phyloP scores from a whole-genome alignment of 2,797 vertebrate genomes.

The Pampus argenteus region DNA sequence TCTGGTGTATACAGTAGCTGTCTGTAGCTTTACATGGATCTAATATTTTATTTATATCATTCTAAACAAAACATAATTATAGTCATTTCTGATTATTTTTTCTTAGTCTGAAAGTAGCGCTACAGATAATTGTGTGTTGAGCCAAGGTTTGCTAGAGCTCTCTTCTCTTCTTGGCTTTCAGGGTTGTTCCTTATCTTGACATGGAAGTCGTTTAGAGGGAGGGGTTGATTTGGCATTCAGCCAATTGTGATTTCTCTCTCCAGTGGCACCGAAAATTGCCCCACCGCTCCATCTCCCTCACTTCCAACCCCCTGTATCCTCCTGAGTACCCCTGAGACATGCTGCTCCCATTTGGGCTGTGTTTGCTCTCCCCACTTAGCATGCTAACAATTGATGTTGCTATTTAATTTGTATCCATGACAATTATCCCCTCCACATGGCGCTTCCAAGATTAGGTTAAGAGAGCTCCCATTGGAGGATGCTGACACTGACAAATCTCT shows the following conservation, averaged over 20 bases:
- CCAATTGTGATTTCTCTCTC: constrained; percentile 81
- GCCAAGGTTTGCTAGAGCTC: constrained; percentile 43
- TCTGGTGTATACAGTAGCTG: not conserved
- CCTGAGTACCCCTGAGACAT: constrained; percentile 62
- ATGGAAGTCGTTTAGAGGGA: constrained; percentile 83
- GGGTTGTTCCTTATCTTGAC: constrained; percentile 74
- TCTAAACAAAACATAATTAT: not conserved
- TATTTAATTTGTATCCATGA: constrained; percentile 78
- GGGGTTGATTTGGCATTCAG: constrained; percentile 78
- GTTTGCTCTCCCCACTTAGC: constrained; percentile 60
- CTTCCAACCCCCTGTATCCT: constrained; percentile 56
- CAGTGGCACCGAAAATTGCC: constrained; percentile 80
- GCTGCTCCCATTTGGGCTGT: constrained; percentile 63
- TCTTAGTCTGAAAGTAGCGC: not conserved
- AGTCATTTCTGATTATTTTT: not conserved
- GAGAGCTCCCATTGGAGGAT: constrained; percentile 49
- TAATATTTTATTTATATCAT: not conserved
- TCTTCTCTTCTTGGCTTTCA: constrained; percentile 54
- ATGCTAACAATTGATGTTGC: constrained; percentile 68
- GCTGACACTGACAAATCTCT: constrained; percentile 60
- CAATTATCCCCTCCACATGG: constrained; percentile 73
- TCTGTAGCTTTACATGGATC: not conserved
- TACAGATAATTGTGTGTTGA: constrained; percentile 53
- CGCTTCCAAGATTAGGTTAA: constrained; percentile 69
- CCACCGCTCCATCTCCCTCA: constrained; percentile 47